These are phyloP conservation scores for Akabosia matsudoensis DNA, from an alignment of 1,140 invertebrate genomes.

Conservation along the genomic window DNA sequence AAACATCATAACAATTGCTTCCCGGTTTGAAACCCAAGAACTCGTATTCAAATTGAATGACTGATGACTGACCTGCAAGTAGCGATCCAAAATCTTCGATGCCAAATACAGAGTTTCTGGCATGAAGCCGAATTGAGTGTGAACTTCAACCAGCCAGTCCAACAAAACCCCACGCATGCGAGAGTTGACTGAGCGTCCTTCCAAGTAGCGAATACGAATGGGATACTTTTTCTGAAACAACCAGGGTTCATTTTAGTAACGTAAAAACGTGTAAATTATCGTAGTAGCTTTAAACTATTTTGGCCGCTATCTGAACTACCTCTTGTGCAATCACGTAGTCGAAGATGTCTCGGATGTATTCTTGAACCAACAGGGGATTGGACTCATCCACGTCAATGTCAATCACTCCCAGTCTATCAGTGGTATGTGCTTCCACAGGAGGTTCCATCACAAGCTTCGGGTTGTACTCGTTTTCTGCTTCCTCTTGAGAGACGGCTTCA, in stretches of 20 bases:
- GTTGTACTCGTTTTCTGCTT: slow-evolving; percentile 8
- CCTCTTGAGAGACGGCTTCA: background rate
- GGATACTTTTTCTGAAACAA: slow-evolving; percentile 58
- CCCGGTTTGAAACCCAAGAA: no score
- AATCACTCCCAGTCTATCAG: slow-evolving; percentile 47
- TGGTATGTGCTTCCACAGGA: background rate
- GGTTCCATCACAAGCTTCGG: background rate
- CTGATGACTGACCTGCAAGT: slow-evolving; percentile 89
- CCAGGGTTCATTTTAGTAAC: no score
- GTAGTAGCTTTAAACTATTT: background rate
- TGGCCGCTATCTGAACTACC: slow-evolving; percentile 46
- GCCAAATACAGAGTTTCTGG: slow-evolving; percentile 88
- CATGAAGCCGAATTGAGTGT: slow-evolving; percentile 79
- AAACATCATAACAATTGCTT: slow-evolving; percentile 1
- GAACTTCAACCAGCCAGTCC: slow-evolving; percentile 93
- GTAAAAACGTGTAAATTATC: background rate
- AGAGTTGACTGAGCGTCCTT: slow-evolving; percentile 65
- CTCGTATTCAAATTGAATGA: slow-evolving; percentile 40
- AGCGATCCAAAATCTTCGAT: slow-evolving; percentile 84
- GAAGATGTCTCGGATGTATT: slow-evolving; percentile 84
- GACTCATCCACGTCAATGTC: slow-evolving; percentile 72
- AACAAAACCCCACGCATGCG: slow-evolving; percentile 84
- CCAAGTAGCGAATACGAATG: slow-evolving; percentile 62
- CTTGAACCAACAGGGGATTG: slow-evolving; percentile 72
- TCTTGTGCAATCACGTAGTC: slow-evolving; percentile 71